A percentile compares a stretch with the other conserved stretches of the same genome.
These are phyloP conservation scores for Brachionus rotundiformis DNA, from an alignment of 1,140 invertebrate genomes.

Conservation along the genomic window DNA sequence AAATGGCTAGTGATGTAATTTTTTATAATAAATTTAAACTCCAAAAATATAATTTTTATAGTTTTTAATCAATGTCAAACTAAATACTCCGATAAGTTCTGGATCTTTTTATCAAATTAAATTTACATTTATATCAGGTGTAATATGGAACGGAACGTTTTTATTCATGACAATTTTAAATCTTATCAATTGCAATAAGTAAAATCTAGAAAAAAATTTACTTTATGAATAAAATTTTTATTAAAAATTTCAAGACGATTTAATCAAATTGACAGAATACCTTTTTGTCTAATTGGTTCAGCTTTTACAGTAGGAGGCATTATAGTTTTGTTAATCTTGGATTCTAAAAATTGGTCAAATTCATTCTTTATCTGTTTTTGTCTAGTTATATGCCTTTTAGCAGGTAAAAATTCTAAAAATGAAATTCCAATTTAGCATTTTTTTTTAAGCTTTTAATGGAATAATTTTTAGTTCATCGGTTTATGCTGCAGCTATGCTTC, in stretches of 20 bases:
- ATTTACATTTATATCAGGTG: constrained; percentile 1
- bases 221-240: background rate
- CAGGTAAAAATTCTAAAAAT: constrained; percentile 6
- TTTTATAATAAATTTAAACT: background rate
- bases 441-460: constrained; percentile 20
- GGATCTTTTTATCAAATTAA: constrained; percentile 38
- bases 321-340: constrained; percentile 25
- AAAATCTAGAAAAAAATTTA: background rate
- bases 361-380: constrained; percentile 45
- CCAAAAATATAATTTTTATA: background rate
- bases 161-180: constrained; percentile 35
- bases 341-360: constrained; percentile 47
- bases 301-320: background rate
- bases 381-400: background rate
- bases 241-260: background rate
- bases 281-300: constrained; percentile 31
- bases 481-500: constrained; percentile 38
- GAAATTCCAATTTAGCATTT: background rate
- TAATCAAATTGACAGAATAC: constrained; percentile 43
- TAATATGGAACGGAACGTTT: constrained; percentile 29
- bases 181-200: constrained; percentile 36
- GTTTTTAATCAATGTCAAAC: constrained; percentile 33
- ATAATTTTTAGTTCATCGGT: constrained; percentile 41
- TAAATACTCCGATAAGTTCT: constrained; percentile 42
- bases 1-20: constrained; percentile 14